A percentile compares a stretch with the other conserved stretches of the same genome.
Evolutionary conservation across 2,888 invertebrate species (phyloP).

Genomic region (Achlya flavicornis): DNA sequence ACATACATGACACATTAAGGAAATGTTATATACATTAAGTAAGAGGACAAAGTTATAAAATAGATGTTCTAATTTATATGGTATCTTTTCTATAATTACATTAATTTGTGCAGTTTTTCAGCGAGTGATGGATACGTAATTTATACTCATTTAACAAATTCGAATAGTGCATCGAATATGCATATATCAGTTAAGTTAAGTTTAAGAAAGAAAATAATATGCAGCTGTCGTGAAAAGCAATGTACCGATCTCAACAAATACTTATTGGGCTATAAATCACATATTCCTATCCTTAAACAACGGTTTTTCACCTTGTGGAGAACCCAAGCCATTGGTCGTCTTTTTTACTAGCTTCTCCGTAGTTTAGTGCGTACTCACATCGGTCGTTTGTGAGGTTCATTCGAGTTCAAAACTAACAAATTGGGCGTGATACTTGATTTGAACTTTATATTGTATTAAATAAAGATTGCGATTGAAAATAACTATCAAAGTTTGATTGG

Average conservation of each 20-base stretch:
- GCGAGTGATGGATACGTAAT: too few species aligned
- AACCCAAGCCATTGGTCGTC: conserved; percentile 13
- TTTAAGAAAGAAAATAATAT: not conserved
- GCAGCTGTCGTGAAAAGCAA: not conserved
- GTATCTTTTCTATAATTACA: too few species aligned
- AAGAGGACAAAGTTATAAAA: too few species aligned
- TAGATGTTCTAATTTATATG: too few species aligned
- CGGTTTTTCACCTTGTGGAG: conserved; percentile 4
- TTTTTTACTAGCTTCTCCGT: conserved; percentile 10
- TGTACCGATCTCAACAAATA: not conserved
- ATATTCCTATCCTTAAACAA: not conserved
- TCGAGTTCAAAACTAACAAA: conserved; percentile 13
- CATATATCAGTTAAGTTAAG: too few species aligned
- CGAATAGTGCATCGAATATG: too few species aligned
- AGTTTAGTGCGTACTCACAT: conserved; percentile 12
- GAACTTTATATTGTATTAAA: conserved; percentile 9
- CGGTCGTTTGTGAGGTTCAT: conserved; percentile 5
- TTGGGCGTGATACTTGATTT: conserved; percentile 3
- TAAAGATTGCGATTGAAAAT: conserved; percentile 19
- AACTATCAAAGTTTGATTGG: too few species aligned
- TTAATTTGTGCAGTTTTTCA: too few species aligned
- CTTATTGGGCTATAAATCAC: not conserved
- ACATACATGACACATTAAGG: too few species aligned
- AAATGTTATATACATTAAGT: too few species aligned
- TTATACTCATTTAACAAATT: too few species aligned